Percentiles rank a stretch among this genome's conserved stretches.
These are phyloP conservation scores for Autographa gamma DNA, from an alignment of 2,888 invertebrate species.

Conservation along the genomic window DNA sequence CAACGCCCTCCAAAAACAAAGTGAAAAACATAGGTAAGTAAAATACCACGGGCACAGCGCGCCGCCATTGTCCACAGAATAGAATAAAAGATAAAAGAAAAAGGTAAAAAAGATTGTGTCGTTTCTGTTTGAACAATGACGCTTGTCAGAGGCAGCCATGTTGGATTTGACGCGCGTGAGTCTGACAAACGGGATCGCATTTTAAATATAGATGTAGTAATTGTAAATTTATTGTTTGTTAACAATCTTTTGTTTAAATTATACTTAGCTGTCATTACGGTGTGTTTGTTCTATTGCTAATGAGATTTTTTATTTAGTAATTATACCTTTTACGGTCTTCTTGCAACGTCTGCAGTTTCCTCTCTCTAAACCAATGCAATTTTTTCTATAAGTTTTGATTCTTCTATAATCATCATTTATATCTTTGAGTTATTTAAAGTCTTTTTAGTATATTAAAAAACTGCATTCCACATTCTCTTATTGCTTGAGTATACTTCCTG, in stretches of 20 bases:
- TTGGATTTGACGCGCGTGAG: slow-evolving; percentile 74
- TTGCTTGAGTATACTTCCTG: too few species aligned
- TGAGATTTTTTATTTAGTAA: not conserved
- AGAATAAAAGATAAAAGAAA: slow-evolving; percentile 80
- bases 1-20: slow-evolving; percentile 73
- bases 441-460: too few species aligned
- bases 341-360: not conserved
- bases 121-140: slow-evolving; percentile 87
- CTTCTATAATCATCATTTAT: not conserved
- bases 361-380: not conserved
- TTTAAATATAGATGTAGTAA: slow-evolving; percentile 53
- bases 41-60: slow-evolving; percentile 81
- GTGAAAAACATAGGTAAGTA: slow-evolving; percentile 82
- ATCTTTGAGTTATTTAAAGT: too few species aligned
- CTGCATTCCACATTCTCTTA: too few species aligned
- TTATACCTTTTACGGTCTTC: not conserved
- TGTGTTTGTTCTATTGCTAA: not conserved
- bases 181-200: slow-evolving; percentile 58
- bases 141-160: slow-evolving; percentile 86
- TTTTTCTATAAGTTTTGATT: not conserved
- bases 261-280: not conserved
- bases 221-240: slow-evolving; percentile 37
- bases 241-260: slow-evolving; percentile 20
- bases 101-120: slow-evolving; percentile 83
- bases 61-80: slow-evolving; percentile 82